phyloP scores from a whole-genome alignment of 1,140 invertebrate genomes.

The Drosophila ananassae region DNA sequence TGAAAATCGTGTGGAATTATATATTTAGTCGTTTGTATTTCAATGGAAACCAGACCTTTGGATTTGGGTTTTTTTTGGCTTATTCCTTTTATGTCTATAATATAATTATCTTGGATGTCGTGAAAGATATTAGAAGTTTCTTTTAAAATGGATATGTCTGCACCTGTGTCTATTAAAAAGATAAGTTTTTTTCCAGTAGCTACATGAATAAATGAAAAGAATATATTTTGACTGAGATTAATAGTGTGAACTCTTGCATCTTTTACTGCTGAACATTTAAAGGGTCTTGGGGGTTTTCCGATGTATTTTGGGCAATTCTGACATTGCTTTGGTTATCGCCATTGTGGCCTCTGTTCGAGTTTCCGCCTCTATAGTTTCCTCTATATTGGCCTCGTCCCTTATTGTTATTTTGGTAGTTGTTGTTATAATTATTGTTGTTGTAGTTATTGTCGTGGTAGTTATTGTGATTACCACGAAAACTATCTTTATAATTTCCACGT shows the following conservation, averaged over 20 bases:
- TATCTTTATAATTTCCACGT: slow-evolving; percentile 2
- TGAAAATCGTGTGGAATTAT: too few relatives aligned
- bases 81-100: too few relatives aligned
- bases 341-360: not conserved
- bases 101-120: too few relatives aligned
- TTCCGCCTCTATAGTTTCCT: slow-evolving; percentile 6
- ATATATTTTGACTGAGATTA: slow-evolving; percentile 11
- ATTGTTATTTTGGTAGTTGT: not conserved
- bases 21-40: too few relatives aligned
- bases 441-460: too few relatives aligned
- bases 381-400: not conserved
- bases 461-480: not conserved
- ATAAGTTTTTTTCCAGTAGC: too few relatives aligned
- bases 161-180: too few relatives aligned
- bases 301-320: not conserved
- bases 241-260: not conserved
- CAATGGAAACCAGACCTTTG: too few relatives aligned
- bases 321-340: not conserved
- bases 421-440: not conserved
- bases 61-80: too few relatives aligned
- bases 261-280: slow-evolving; percentile 4
- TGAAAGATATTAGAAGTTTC: too few relatives aligned
- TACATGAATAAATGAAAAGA: not conserved
- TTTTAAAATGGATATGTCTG: too few relatives aligned
- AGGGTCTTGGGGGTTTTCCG: slow-evolving; percentile 7